A percentile compares a stretch with the other conserved stretches of the same genome.
phyloP scores from a whole-genome alignment of 2,797 vertebrate species.

The Cuniculus paca region DNA sequence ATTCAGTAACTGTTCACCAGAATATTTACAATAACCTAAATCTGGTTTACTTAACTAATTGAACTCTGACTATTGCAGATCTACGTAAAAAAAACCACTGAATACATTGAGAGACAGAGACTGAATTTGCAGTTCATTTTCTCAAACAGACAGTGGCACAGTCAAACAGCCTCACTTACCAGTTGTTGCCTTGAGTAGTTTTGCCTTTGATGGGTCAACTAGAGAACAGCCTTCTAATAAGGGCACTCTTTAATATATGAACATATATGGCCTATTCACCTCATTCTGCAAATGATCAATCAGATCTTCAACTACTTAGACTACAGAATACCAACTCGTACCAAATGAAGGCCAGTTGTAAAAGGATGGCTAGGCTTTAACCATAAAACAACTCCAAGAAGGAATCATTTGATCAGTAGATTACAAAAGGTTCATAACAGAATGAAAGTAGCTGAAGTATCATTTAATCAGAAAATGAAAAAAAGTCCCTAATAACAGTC shows the following conservation, averaged over 20 bases:
- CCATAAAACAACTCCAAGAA: slow-evolving; percentile 26
- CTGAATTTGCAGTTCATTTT: background rate
- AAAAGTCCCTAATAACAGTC: background rate
- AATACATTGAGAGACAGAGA: background rate
- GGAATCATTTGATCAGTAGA: background rate
- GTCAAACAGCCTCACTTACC: background rate
- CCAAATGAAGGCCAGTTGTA: background rate
- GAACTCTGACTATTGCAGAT: background rate
- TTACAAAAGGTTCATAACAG: background rate
- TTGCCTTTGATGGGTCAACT: background rate
- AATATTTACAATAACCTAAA: slow-evolving; percentile 32
- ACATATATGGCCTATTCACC: background rate
- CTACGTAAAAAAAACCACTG: background rate
- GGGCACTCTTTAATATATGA: background rate
- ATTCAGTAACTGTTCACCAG: slow-evolving; percentile 9
- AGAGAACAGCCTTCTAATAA: background rate
- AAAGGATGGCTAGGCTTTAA: background rate
- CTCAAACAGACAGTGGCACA: background rate
- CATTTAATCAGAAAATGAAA: background rate
- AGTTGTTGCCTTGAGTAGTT: background rate
- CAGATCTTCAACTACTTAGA: background rate
- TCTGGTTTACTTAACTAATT: background rate
- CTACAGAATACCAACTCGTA: background rate
- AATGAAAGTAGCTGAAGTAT: background rate
- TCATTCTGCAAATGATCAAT: slow-evolving; percentile 9